Evolutionary conservation across 2,113 vertebrate genomes (phyloP).

Genomic region (Carassius carassius): DNA sequence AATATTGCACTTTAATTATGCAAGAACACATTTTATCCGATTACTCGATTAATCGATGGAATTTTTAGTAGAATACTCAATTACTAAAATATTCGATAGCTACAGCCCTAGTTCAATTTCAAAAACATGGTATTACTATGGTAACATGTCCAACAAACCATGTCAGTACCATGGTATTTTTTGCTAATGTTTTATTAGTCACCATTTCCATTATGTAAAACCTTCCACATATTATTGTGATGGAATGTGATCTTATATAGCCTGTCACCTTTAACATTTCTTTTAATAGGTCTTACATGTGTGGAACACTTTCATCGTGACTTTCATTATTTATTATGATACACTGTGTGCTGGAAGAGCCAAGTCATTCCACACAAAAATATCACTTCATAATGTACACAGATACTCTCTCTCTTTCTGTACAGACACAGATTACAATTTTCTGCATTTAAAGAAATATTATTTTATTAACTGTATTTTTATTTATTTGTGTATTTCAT

Average conservation of each 20-base stretch:
- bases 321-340: constrained; percentile 36
- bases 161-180: background rate
- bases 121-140: background rate
- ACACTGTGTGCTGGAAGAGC: constrained; percentile 15
- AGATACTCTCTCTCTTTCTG: background rate
- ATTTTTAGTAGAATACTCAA: too few species aligned
- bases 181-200: background rate
- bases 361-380: constrained; percentile 5
- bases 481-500: background rate
- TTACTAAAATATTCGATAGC: too few species aligned
- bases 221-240: background rate
- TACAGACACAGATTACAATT: background rate
- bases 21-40: too few species aligned
- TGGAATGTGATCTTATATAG: background rate
- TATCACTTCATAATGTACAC: background rate
- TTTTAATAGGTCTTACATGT: constrained; percentile 6
- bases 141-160: background rate
- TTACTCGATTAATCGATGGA: too few species aligned
- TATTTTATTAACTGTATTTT: background rate
- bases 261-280: constrained; percentile 29
- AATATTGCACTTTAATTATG: too few species aligned
- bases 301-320: constrained; percentile 5
- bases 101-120: too few species aligned
- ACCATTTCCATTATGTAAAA: background rate
- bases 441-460: background rate